Base-by-base conservation (phyloP, 2,888 invertebrate genomes). In the Agrochola circellaris region DNA sequence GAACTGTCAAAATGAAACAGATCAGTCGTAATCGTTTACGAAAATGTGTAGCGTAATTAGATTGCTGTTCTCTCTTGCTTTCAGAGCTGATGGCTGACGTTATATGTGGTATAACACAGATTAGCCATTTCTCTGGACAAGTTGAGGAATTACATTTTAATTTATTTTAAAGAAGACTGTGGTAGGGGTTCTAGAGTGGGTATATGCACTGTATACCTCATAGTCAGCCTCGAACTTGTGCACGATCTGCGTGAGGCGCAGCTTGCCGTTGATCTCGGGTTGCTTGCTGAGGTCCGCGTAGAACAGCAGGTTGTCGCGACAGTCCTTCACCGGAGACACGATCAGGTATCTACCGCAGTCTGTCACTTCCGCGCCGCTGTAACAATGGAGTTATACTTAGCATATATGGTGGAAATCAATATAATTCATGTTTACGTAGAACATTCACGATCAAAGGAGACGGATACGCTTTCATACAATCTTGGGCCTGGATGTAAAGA, bases 171-270 rank as follows among this genome's bases (percentile, higher is more conserved):
- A 20, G 20, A 0, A 51, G 51, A 51, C 51, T 8, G 20, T 51
- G 8, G 0, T 51, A 34, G 34, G 2, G 34, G 34, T 51, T 13
- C 26, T n/a, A 9, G 15, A 42, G 23, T 30, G 3, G 23, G 17
- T 67, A 8, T 4, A 9, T 2, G 23, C 13, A 20, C 23, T 34
- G 6, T 9, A 20, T 20, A 99, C 99, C 97, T 99, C 98, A 94
- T 99, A 99, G 94, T 99, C 99, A 0, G 99, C 98, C 94, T 99
- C 99, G 93, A 99, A 98, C 93, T 98, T 98, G 90, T 98, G 98
- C 73, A 99, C 98, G 85, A 99, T 97, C 93, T 98, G 98, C 72
- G 97, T 98, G 74, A 99, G 97, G 15, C 97, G 95, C 73, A 98
- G 94, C 90, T 97, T 97, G 51, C 97, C 97, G 61, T 91, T 93